phyloP scores from a whole-genome alignment of 1,140 invertebrate species.

The Sitobion miscanthi region DNA sequence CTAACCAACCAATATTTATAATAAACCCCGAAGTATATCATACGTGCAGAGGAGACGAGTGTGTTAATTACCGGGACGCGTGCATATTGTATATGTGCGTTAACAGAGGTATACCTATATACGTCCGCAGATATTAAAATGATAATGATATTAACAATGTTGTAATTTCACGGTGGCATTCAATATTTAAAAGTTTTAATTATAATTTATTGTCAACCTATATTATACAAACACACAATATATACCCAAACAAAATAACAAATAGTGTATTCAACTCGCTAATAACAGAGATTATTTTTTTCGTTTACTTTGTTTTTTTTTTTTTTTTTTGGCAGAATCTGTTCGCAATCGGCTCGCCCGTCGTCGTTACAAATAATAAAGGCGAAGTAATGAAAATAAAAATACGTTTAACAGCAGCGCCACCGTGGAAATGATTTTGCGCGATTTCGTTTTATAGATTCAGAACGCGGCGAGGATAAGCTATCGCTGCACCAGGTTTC shows the following conservation, averaged over 20 bases:
- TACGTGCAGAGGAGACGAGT: not conserved
- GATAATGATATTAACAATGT: not conserved
- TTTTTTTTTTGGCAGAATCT: too few relatives aligned
- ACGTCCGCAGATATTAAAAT: not conserved
- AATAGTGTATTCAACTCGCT: not conserved
- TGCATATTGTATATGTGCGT: not conserved
- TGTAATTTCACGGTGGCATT: not conserved
- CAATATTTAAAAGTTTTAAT: not conserved
- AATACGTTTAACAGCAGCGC: not conserved
- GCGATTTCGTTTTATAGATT: constrained; percentile 7
- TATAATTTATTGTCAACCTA: not conserved
- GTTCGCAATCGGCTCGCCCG: too few relatives aligned
- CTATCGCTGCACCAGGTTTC: not conserved
- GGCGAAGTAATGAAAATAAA: not conserved
- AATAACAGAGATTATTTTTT: not conserved
- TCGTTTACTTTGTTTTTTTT: not conserved
- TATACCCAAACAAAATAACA: not conserved
- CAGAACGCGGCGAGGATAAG: not conserved
- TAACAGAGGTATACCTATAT: too few relatives aligned
- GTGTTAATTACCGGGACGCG: not conserved
- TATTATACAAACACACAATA: not conserved
- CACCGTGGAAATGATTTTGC: not conserved
- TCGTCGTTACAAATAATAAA: not conserved
- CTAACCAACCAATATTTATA: not conserved
- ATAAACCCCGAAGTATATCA: not conserved